Evolutionary conservation across 1,140 invertebrate species (phyloP), one percentile per base, ranked within the genome.

Genomic region (Diorhabda sublineata): DNA sequence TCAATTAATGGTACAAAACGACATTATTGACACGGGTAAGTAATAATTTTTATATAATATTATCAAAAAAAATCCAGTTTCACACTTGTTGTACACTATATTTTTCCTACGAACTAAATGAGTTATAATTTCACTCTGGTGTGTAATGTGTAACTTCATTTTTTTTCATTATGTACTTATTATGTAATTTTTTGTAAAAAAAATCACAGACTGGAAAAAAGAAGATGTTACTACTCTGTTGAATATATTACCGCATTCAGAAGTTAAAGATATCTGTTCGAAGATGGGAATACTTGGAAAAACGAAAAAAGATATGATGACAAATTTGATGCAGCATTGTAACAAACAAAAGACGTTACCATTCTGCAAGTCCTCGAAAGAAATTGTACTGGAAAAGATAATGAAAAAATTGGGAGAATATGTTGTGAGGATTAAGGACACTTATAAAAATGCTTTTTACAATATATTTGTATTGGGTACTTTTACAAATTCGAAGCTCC

Each of bases 401-500:
- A 11, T 45, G 11, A 62, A 61, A 42, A 69, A 69, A 62, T 26
- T 72, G 64, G 71, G 71, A 42, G 5, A 57, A 41, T 58, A 42
- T 44, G 47, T 4, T 52, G 4, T 69, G 7, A 69, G 61, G 60
- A 57, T 72, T 42, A 58, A 44, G 2, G 26, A 66, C 5, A 57
- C 60, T 2, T 41, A 71, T 45, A 64, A 43, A 45, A 45, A 71
- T 4, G 58, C 69, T 1, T 69, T 74, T 61, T 6, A 69, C 44
- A 62, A 71, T 42, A 7, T 67, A 42, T 72, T 68, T 62, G 5
- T 67, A 7, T 69, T 74, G 41, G 69, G 56, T n/a, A 73, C 69
- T 41, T 74, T 74, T 64, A 69, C 66, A 5, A 72, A 67, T 66
- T 11, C 7, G 5, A 66, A 57, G 43, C 69, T 70, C 65, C n/a